Base-by-base conservation (phyloP, 2,888 invertebrate species). In the Lamproptera curius region DNA sequence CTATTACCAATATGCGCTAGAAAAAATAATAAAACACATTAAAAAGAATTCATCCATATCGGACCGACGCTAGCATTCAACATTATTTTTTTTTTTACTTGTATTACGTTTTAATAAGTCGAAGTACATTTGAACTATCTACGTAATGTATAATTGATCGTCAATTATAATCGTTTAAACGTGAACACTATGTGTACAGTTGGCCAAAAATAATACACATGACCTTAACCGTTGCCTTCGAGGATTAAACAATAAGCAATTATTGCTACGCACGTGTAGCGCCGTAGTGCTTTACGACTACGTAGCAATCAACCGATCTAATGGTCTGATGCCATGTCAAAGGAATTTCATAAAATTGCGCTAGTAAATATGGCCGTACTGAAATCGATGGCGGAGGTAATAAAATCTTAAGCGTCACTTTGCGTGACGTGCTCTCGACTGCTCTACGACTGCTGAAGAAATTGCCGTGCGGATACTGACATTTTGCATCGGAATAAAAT, bases 301-400 rank as follows among this genome's bases (percentile, higher is more conserved):
- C 67, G 72, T 71, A 76, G 78, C 76, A 80, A 80, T 82, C 81
- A 76, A 66, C 65, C 64, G 65, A 71, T 75, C 71, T 86, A 86
- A 86, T 85, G 85, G 71, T 67, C 54, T 70, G 71, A 85, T 86
- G 79, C 76, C 85, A 86, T 85, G 85, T 84, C 76, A 76, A 80
- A 76, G 72, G 67, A 76, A 78, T 81, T 76, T 72, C 73, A 73
- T 75, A 76, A 78, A 80, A 76, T 71, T 59, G 63, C 61, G 61
- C 58, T 57, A 58, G 54, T 60, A 53, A 56, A 70, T 73, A 73
- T 64, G 63, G 63, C 60, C 65, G 71, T 63, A 64, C 63, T 62
- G 41, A 52, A 55, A 62, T 71, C 58, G 62, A 62, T 73, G 67
- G 68, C 61, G 56, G 67, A 67, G 55, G 67, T 67, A 60, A 72